Evolutionary conservation across 2,113 vertebrate genomes (phyloP).

Genomic region (Phalacrocorax aristotelis): DNA sequence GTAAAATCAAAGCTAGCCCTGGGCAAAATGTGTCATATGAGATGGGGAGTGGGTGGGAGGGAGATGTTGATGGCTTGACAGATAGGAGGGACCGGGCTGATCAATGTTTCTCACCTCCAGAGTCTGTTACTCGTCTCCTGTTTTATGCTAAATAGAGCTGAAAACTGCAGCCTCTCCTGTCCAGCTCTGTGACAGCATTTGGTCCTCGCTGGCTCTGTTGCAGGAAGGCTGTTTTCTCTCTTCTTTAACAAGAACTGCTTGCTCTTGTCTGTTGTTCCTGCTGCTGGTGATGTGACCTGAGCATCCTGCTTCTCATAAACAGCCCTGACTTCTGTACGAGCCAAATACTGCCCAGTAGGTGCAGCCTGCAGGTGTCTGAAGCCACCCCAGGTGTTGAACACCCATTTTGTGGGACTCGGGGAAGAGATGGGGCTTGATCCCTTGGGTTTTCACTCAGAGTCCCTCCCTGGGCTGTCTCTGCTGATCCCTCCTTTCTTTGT

Average conservation of each 20-base stretch:
- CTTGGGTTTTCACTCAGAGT: neutral
- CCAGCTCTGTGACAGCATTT: neutral
- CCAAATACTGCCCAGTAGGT: neutral
- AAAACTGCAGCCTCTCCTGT: neutral
- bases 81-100: neutral
- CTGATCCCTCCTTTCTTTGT: neutral
- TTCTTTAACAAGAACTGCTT: neutral
- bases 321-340: neutral
- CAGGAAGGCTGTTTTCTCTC: neutral
- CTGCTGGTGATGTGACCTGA: neutral
- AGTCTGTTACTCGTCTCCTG: neutral
- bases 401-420: accelerated
- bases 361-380: neutral
- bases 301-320: neutral
- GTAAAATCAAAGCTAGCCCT: neutral
- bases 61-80: neutral
- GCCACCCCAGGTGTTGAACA: neutral
- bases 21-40: neutral
- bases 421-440: neutral
- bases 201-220: accelerated
- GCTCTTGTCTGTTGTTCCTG: neutral
- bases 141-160: neutral
- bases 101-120: neutral
- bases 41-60: neutral
- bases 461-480: neutral